Evolutionary conservation across 2,113 vertebrate species (phyloP).

Genomic region (Poeciliopsis retropinna): DNA sequence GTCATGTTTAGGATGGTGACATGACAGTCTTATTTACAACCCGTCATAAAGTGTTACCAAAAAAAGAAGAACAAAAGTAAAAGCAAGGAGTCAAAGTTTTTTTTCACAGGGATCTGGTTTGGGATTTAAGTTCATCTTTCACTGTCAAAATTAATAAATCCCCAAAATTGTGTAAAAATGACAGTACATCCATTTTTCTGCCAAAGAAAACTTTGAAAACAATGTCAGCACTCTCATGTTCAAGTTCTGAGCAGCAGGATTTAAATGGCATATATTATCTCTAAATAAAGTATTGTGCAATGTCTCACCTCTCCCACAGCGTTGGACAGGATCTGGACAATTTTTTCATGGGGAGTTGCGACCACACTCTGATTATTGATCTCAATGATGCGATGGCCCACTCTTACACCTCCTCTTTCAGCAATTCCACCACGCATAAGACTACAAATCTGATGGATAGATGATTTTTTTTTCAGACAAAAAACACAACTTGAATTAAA

Average conservation of each 20-base stretch:
- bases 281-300: background rate
- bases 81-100: no score
- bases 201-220: background rate
- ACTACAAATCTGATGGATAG: slow-evolving; percentile 89
- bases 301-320: slow-evolving; percentile 92
- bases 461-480: background rate
- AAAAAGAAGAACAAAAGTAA: no score
- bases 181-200: background rate
- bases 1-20: no score
- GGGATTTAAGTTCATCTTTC: no score
- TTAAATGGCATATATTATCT: background rate
- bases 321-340: slow-evolving; percentile 95
- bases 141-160: no score
- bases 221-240: background rate
- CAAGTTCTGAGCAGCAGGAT: background rate
- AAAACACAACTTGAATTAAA: background rate
- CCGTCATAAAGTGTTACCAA: no score
- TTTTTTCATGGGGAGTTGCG: slow-evolving; percentile 95
- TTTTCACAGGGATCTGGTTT: no score
- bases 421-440: slow-evolving; percentile 98
- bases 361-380: slow-evolving; percentile 98
- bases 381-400: slow-evolving; percentile 97
- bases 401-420: slow-evolving; percentile 94
- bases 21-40: no score
- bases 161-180: no score